phyloP scores from a whole-genome alignment of 2,888 invertebrate genomes.

The Strigamia crassipes region DNA sequence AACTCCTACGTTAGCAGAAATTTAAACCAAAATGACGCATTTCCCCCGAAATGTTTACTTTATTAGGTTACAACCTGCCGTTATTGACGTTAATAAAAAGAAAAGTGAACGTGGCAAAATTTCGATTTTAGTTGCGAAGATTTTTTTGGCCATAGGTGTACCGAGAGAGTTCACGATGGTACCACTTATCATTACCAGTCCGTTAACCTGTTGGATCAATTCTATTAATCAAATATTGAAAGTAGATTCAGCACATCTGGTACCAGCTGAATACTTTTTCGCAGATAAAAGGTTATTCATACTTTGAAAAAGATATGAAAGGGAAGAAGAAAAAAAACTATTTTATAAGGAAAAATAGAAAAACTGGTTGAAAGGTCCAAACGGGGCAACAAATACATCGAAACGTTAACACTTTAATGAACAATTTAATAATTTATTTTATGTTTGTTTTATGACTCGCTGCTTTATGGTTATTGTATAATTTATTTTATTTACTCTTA shows the following conservation, averaged over 20 bases:
- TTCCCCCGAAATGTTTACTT: too few relatives aligned
- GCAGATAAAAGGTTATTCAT: conserved; percentile 16
- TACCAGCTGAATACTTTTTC: conserved; percentile 5
- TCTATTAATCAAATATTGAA: background rate
- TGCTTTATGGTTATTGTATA: too few relatives aligned
- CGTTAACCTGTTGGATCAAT: background rate
- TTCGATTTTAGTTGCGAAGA: background rate
- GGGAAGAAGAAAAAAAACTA: background rate
- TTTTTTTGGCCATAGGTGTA: too few relatives aligned
- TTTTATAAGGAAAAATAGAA: background rate
- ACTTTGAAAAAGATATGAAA: background rate
- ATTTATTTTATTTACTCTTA: too few relatives aligned
- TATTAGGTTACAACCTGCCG: background rate
- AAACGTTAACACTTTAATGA: too few relatives aligned
- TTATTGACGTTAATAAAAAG: too few relatives aligned
- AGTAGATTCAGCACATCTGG: background rate
- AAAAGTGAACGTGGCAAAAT: background rate
- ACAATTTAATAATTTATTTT: too few relatives aligned
- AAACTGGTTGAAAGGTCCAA: background rate
- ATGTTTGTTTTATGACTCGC: too few relatives aligned
- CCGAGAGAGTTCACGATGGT: background rate
- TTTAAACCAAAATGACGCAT: too few relatives aligned
- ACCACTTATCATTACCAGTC: background rate
- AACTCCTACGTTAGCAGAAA: too few relatives aligned
- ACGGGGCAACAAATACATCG: too few relatives aligned